Evolutionary conservation across 2,113 vertebrate species (phyloP).

Genomic region (Paradisaea rubra): DNA sequence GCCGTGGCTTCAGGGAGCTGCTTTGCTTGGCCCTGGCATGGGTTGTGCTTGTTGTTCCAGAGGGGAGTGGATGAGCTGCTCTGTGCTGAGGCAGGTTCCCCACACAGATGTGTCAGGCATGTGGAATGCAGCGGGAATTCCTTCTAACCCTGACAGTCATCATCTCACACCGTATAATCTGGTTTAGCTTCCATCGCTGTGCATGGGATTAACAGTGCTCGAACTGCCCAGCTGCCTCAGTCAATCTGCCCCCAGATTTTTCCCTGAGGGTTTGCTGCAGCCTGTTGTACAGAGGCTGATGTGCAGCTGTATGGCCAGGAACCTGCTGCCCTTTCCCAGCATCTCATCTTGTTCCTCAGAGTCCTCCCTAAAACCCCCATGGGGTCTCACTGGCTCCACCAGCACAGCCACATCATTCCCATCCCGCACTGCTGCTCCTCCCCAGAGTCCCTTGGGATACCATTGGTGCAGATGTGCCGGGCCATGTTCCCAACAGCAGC

Average conservation of each 20-base stretch:
- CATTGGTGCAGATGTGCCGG: background rate
- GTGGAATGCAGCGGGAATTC: background rate
- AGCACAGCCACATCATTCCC: background rate
- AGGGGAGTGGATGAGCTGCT: background rate
- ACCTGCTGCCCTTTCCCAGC: background rate
- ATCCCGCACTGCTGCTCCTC: background rate
- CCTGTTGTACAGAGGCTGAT: background rate
- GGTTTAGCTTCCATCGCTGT: background rate
- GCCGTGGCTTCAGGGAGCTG: background rate
- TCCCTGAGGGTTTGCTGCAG: background rate
- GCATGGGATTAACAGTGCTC: background rate
- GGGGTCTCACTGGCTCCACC: background rate
- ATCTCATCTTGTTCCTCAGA: background rate
- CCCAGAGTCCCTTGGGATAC: rapidly evolving
- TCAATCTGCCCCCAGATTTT: rapidly evolving
- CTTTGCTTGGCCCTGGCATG: background rate
- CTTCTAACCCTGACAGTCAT: background rate
- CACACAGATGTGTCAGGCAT: background rate
- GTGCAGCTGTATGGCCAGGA: background rate
- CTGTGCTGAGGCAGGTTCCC: background rate
- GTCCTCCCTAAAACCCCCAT: background rate
- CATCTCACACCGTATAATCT: background rate
- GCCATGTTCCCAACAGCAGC: background rate
- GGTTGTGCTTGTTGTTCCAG: background rate
- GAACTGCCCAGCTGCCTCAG: background rate